Evolutionary conservation across 1,140 invertebrate genomes (phyloP).

Genomic region (Neodiprion lecontei): DNA sequence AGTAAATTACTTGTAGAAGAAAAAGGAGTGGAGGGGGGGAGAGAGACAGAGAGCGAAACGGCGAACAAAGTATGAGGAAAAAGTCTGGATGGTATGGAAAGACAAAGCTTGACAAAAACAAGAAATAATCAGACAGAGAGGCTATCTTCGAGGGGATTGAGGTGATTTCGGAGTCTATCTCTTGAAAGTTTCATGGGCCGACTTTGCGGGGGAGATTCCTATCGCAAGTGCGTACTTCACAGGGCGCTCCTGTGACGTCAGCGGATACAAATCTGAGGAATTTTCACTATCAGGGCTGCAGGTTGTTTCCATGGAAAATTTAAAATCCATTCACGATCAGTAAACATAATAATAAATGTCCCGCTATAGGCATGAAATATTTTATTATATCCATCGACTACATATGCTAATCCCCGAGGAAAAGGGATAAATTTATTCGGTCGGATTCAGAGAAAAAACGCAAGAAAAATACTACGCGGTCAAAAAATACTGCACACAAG

Average conservation of each 20-base stretch:
- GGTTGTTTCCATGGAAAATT: neutral
- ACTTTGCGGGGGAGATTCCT: neutral
- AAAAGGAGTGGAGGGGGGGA: neutral
- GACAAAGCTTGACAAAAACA: slow-evolving; percentile 11
- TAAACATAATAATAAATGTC: neutral
- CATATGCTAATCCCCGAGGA: too few relatives aligned
- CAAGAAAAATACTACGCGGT: too few relatives aligned
- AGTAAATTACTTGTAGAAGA: neutral
- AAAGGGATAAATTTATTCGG: too few relatives aligned
- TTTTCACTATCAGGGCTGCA: neutral
- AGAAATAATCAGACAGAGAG: slow-evolving; percentile 14
- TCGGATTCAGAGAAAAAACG: too few relatives aligned
- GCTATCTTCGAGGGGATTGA: slow-evolving; percentile 5
- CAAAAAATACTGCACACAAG: too few relatives aligned
- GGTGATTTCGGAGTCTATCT: slow-evolving; percentile 7
- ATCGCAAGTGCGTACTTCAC: slow-evolving; percentile 1
- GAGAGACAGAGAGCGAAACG: neutral
- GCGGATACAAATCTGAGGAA: neutral
- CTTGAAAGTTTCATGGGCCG: slow-evolving; percentile 4
- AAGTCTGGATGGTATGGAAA: neutral
- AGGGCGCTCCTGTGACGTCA: neutral
- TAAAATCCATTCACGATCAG: neutral
- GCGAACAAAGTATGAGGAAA: too few relatives aligned
- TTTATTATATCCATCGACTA: too few relatives aligned
- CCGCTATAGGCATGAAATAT: too few relatives aligned